Base-by-base conservation (phyloP, 2,888 invertebrate genomes). In the Pterostichus madidus region DNA sequence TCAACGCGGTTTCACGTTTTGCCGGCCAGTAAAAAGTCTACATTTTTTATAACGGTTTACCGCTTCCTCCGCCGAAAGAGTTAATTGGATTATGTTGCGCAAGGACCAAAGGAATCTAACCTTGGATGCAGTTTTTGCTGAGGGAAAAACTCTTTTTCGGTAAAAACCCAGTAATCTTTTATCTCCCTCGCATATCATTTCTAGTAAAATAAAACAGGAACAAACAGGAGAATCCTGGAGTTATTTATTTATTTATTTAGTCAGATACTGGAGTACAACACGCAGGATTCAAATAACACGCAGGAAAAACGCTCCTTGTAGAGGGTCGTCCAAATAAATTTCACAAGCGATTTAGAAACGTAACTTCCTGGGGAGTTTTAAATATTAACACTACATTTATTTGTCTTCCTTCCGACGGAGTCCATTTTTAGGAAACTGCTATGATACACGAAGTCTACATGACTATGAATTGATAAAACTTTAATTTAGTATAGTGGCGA, bases 301-400 rank as follows among this genome's bases (percentile, higher is more conserved):
- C 8, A 44, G n/a, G 2, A 39, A 44, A 17, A 44, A 44, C 68
- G 44, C 32, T 64, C 35, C 35, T 56, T 8, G 39, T 39, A 6
- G 24, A 56, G 17, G 68, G 68, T 46, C 68, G 68, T 71, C 68
- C 39, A 71, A 71, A 71, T 71, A 71, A 71, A 71, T 71, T 71
- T 39, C 11, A 3, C 44, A 7, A 71, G 68, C 68, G 44, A 71
- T 71, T 71, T 44, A 71, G 68, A 10, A 3, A 11, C 1, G 68
- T 35, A 64, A 64, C 11, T 71, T 71, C 68, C 68, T 44, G 15
- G 68, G 68, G 68, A 71, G 68, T 71, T 71, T 71, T 71, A 71
- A 71, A 71, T 71, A 71, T 71, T 71, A 71, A 71, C 68, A 71
- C 68, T 71, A 71, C 68, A 71, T 71, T 44, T 71, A 71, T 56